Evolutionary conservation across 2,113 vertebrate genomes (phyloP), one percentile per base, ranked within the genome.

Genomic region (Canis aureus): DNA sequence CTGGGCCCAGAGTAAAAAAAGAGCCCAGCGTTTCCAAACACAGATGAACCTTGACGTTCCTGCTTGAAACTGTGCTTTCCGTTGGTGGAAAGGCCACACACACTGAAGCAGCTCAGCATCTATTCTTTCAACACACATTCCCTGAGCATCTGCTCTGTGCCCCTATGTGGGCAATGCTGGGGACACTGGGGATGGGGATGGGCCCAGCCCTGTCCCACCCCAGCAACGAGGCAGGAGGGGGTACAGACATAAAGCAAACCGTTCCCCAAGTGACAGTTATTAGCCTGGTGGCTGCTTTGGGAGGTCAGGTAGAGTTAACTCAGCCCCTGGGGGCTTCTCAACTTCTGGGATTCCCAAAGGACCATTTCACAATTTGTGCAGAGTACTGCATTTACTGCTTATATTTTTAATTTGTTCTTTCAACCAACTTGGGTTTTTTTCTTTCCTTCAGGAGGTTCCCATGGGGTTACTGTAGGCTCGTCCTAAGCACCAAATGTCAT

Each of bases 321-420:
- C 13, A 29, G n/a, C 5, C 35, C 67, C 71, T 0, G 0, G 32
- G 23, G 55, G 19, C 62, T 82, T 91, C 57, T 49, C 49, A 17
- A 16, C 11, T 13, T 23, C 11, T 23, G 32, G n/a, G 57, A 38
- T 57, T 59, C 87, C 95, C 23, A 3, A 96, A 80, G 66, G 66
- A 55, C 35, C 29, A 8, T 59, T 35, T 62, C 59, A 4, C 51
- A 29, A n/a, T 23, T 74, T 64, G 67, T 66, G 80, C 51, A 81
- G 32, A n/a, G 19, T 35, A n/a, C 3, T 5, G 22, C 49, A 25
- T 88, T 84, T 94, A 25, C n/a, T 22, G 16, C 67, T 38, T 53
- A 5, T 96, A 51, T n/a, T 35, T 95, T 88, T 59, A 81, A 60
- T 86, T 59, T 81, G 32, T 67, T 82, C 51, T 91, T 76, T 76